Evolutionary conservation across 2,888 invertebrate genomes (phyloP).

Genomic region (Sphecodes monilicornis): DNA sequence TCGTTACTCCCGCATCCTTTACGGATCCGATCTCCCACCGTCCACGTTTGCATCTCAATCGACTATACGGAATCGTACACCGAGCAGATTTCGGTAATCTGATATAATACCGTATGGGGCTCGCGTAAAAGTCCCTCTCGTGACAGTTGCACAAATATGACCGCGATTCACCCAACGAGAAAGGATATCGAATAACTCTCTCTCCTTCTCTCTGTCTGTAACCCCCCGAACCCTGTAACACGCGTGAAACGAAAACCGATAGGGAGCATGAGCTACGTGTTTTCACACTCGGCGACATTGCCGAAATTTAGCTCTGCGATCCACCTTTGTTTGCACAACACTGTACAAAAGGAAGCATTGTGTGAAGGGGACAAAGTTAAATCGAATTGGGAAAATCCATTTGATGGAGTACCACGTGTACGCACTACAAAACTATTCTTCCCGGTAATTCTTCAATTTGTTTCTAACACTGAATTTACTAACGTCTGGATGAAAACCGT

Average conservation of each 20-base stretch:
- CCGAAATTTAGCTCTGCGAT: background rate
- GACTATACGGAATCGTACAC: conserved; percentile 57
- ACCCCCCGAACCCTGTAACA: background rate
- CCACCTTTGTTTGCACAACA: background rate
- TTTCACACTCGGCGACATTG: background rate
- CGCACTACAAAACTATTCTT: too few relatives aligned
- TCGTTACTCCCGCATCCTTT: conserved; percentile 63
- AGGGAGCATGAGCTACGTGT: background rate
- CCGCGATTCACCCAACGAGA: conserved; percentile 37
- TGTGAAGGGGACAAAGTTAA: background rate
- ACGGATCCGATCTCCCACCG: conserved; percentile 49
- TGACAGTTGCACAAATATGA: conserved; percentile 60
- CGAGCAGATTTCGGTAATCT: conserved; percentile 61
- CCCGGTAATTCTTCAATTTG: too few relatives aligned
- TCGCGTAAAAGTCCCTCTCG: conserved; percentile 47
- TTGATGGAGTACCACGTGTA: too few relatives aligned
- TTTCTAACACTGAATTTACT: too few relatives aligned
- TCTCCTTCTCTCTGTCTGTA: background rate
- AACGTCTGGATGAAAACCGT: too few relatives aligned
- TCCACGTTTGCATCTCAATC: conserved; percentile 56
- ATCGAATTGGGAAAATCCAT: too few relatives aligned
- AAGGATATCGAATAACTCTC: conserved; percentile 50
- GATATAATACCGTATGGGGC: conserved; percentile 40
- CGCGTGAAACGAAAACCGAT: conserved; percentile 2
- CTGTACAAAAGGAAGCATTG: background rate